Evolutionary conservation across 53 echinoderm and acorn worm genomes (phyloP).

Genomic region (Apostichopus leukothele): DNA sequence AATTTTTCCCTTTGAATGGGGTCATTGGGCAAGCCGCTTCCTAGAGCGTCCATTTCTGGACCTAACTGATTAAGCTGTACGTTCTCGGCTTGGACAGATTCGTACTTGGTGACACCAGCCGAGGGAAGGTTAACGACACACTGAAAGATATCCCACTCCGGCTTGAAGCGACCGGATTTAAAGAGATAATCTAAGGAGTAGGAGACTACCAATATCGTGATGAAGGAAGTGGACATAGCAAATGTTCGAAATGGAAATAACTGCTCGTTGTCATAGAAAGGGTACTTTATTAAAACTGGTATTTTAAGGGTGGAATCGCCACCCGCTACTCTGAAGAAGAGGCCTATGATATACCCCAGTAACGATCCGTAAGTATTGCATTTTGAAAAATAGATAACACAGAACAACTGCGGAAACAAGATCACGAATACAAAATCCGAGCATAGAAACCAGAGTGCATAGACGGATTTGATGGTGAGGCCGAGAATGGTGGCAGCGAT

Average conservation of each 20-base stretch:
- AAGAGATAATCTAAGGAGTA: constrained; percentile 63
- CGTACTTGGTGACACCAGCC: constrained; percentile 62
- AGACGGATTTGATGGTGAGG: constrained; percentile 90
- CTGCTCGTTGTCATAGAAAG: constrained; percentile 64
- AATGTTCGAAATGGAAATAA: constrained; percentile 86
- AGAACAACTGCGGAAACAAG: constrained; percentile 96
- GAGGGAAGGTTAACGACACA: constrained; percentile 60
- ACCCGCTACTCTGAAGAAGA: constrained; percentile 62
- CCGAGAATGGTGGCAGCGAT: constrained; percentile 76
- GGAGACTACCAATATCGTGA: constrained; percentile 67
- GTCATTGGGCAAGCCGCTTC: constrained; percentile 52
- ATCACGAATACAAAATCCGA: constrained; percentile 98
- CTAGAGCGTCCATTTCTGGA: constrained; percentile 45
- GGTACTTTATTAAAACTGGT: constrained; percentile 62
- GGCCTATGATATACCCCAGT: constrained; percentile 63
- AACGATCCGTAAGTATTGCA: constrained; percentile 74
- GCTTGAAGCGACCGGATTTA: constrained; percentile 48
- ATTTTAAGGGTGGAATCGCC: constrained; percentile 59
- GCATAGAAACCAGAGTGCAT: constrained; percentile 97
- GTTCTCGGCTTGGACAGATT: constrained; percentile 80
- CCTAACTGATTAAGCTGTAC: constrained; percentile 69
- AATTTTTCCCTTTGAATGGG: constrained; percentile 72
- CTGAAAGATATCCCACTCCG: constrained; percentile 65
- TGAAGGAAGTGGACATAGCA: constrained; percentile 65
- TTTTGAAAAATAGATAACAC: constrained; percentile 84